These are phyloP conservation scores for Furnarius figulus DNA, from an alignment of 2,113 vertebrate species.

Conservation along the genomic window DNA sequence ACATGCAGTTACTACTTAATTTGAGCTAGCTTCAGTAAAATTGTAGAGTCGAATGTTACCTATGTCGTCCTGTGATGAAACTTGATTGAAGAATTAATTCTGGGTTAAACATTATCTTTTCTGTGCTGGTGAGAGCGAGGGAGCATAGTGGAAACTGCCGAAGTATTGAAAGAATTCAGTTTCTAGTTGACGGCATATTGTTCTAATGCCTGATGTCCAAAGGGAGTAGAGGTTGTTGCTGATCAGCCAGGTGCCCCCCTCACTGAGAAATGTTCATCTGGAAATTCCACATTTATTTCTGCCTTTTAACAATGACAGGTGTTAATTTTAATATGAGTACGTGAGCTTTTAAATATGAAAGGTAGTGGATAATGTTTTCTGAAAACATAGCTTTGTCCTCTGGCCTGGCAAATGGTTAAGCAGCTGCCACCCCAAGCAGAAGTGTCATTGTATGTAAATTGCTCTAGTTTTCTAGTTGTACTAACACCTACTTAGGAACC, in stretches of 20 bases:
- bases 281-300: neutral
- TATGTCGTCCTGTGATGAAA: neutral
- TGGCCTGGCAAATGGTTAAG: neutral
- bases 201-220: neutral
- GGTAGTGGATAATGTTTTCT: neutral
- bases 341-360: neutral
- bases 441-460: neutral
- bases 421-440: neutral
- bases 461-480: neutral
- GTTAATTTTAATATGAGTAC: neutral
- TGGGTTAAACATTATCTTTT: neutral
- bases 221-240: neutral
- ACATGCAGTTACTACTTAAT: neutral
- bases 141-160: accelerated
- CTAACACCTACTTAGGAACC: neutral
- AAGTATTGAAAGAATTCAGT: neutral
- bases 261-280: neutral
- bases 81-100: neutral
- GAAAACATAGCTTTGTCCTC: neutral
- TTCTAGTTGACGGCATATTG: neutral
- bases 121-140: neutral
- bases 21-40: neutral
- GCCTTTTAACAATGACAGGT: neutral
- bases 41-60: neutral
- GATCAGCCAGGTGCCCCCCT: neutral